These are phyloP conservation scores for Brachirus orientalis DNA, from an alignment of 2,113 vertebrate genomes.

Conservation along the genomic window DNA sequence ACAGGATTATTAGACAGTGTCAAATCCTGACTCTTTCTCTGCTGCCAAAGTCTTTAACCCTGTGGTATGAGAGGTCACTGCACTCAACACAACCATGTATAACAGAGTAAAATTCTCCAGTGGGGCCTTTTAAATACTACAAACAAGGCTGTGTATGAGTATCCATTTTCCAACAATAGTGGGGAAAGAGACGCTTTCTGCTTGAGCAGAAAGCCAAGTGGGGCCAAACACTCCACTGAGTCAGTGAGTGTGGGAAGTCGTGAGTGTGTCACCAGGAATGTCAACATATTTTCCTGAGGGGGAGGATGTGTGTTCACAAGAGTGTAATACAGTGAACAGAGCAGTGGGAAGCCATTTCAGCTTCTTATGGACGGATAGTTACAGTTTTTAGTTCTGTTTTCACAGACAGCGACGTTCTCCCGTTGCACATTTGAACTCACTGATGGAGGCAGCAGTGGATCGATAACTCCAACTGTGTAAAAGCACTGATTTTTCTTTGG, in stretches of 20 bases:
- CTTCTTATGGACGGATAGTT: background rate
- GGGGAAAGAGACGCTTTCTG: too few species aligned
- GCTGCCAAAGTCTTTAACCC: conserved; percentile 11
- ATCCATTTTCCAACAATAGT: background rate
- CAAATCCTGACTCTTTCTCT: background rate
- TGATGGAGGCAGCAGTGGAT: too few species aligned
- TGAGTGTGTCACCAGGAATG: conserved; percentile 68
- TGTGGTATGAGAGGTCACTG: background rate
- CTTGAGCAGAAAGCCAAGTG: conserved; percentile 50
- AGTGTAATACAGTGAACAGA: conserved; percentile 29
- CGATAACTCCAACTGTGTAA: too few species aligned
- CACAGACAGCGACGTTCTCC: too few species aligned
- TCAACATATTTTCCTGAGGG: conserved; percentile 69
- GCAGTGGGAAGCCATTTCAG: background rate
- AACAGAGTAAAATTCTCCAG: background rate
- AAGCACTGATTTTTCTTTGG: background rate
- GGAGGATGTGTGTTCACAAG: conserved; percentile 41
- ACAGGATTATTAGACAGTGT: conserved; percentile 9
- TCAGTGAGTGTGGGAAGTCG: conserved; percentile 68
- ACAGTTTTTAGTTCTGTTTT: background rate
- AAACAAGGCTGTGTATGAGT: too few species aligned
- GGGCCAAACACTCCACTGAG: conserved; percentile 43
- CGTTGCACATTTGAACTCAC: too few species aligned
- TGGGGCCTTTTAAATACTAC: background rate
- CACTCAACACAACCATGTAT: background rate